Percentiles rank a stretch among this genome's conserved stretches.
These are phyloP conservation scores for Magallana ariakensis DNA, from an alignment of 1,140 invertebrate species.

Conservation along the genomic window DNA sequence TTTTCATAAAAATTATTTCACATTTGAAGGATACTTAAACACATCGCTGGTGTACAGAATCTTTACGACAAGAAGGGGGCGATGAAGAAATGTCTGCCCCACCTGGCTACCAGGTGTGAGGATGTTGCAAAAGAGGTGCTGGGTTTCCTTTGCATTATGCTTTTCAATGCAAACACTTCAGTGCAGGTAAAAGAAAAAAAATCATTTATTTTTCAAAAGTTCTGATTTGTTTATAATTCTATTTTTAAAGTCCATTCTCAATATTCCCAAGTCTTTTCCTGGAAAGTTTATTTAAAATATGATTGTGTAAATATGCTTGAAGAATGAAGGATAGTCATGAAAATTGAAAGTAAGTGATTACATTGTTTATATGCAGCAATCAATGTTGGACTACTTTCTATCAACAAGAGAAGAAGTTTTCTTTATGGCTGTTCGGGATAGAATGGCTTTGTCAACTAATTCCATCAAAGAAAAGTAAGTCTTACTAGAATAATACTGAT, in stretches of 20 bases:
- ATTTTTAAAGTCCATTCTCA: too few relatives aligned
- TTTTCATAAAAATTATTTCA: neutral
- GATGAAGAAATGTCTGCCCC: conserved; percentile 77
- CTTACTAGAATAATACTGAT: neutral
- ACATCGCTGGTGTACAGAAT: conserved; percentile 75
- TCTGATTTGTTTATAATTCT: neutral
- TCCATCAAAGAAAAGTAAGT: conserved; percentile 78
- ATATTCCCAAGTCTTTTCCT: too few relatives aligned
- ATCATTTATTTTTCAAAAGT: neutral
- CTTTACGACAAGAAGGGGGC: conserved; percentile 74
- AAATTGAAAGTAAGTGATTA: neutral
- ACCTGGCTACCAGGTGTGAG: conserved; percentile 77
- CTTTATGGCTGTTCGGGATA: conserved; percentile 78
- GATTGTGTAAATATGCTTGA: too few relatives aligned
- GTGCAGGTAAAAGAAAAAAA: conserved; percentile 71
- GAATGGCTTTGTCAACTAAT: conserved; percentile 77
- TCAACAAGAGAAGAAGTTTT: conserved; percentile 79
- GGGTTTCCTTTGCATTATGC: conserved; percentile 77
- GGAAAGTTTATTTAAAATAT: too few relatives aligned
- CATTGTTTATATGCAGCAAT: conserved; percentile 68
- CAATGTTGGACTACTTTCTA: conserved; percentile 78
- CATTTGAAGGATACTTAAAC: conserved; percentile 67
- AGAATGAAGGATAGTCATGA: too few relatives aligned
- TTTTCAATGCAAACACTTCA: conserved; percentile 78
- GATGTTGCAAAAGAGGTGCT: conserved; percentile 78